phyloP scores from a whole-genome alignment of 2,113 vertebrate species.

The Felis chaus region DNA sequence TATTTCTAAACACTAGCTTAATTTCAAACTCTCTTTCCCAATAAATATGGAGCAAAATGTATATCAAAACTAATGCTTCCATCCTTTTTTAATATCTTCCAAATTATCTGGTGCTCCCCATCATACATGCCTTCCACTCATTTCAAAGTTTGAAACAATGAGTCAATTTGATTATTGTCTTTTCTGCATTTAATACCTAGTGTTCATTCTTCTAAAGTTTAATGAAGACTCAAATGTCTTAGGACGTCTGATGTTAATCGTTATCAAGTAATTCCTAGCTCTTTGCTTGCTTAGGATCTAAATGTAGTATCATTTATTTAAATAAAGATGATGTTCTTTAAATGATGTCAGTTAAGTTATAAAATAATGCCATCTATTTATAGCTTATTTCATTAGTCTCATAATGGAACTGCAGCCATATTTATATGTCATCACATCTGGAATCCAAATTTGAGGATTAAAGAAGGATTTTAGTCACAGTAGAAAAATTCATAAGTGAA shows the following conservation, averaged over 20 bases:
- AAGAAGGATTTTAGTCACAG: neutral
- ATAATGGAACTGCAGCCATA: neutral
- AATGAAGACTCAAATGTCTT: neutral
- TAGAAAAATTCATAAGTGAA: neutral
- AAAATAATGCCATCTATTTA: neutral
- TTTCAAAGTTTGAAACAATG: neutral
- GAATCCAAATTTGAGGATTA: neutral
- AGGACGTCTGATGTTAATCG: neutral
- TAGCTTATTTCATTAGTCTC: neutral
- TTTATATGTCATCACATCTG: neutral
- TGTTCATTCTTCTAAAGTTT: neutral
- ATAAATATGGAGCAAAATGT: neutral
- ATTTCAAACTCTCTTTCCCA: neutral
- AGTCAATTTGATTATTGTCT: neutral
- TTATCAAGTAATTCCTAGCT: neutral
- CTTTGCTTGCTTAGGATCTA: neutral
- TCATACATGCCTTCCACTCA: neutral
- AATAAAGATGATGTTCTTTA: neutral
- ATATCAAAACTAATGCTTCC: neutral
- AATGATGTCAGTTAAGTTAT: neutral
- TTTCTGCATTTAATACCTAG: neutral
- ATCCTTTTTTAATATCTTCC: neutral
- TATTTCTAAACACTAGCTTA: neutral
- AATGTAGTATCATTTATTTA: neutral
- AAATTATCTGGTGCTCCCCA: neutral